Conservation (phyloP, 2,113 vertebrate species). For the Microcebus ravelobensis region DNA sequence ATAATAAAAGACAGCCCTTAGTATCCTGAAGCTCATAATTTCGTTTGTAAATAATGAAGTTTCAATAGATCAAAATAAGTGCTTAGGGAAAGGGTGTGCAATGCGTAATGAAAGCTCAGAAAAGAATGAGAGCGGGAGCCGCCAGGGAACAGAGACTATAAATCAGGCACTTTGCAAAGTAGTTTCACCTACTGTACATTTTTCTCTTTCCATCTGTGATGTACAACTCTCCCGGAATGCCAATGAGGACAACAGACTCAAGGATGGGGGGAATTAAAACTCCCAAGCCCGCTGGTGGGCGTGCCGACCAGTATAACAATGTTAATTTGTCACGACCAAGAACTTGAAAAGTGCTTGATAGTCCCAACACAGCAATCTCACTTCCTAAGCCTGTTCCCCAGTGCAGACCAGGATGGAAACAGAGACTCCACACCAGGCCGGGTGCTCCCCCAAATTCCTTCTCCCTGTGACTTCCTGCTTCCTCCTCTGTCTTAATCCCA, state of each 20-base stretch:
- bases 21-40: neutral
- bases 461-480: neutral
- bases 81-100: neutral
- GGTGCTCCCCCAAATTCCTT: too few species aligned
- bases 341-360: neutral
- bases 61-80: neutral
- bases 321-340: too few species aligned
- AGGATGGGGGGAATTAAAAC: too few species aligned
- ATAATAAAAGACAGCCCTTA: neutral
- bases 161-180: neutral
- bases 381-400: too few species aligned
- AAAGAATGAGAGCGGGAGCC: neutral
- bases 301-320: accelerated
- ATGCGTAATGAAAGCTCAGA: accelerated
- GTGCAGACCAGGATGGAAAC: too few species aligned
- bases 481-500: neutral
- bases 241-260: neutral
- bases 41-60: neutral
- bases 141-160: accelerated
- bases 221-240: accelerated
- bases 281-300: too few species aligned
- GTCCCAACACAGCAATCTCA: neutral
- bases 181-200: neutral
- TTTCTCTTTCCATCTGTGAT: neutral
- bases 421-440: neutral